phyloP scores from a whole-genome alignment of 2,113 vertebrate species.

The Oenanthe melanoleuca region DNA sequence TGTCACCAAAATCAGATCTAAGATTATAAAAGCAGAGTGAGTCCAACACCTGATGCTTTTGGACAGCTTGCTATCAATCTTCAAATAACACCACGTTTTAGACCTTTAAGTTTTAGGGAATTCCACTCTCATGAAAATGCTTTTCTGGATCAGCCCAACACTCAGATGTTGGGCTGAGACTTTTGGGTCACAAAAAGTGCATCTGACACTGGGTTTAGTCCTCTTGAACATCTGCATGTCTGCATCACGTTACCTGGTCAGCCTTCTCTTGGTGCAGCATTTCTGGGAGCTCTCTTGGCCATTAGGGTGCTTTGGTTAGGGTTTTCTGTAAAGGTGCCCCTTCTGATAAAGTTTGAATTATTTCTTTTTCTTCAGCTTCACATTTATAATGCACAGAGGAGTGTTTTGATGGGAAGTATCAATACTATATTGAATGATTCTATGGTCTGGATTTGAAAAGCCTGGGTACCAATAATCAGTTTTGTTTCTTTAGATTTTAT shows the following conservation, averaged over 20 bases:
- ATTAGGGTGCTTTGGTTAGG: not conserved
- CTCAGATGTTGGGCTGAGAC: not conserved
- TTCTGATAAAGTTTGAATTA: not conserved
- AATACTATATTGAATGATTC: not conserved
- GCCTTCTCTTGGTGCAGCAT: not conserved
- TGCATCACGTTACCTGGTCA: fast-evolving
- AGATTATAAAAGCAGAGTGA: not conserved
- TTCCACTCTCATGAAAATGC: not conserved
- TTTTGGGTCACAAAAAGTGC: not conserved
- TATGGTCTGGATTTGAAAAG: slow-evolving; percentile 2
- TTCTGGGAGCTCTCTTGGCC: not conserved
- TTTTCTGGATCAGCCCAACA: not conserved
- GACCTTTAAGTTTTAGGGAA: not conserved
- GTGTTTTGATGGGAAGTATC: slow-evolving; percentile 44
- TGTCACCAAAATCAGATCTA: not conserved
- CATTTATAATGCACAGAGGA: not conserved
- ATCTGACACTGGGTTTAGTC: not conserved
- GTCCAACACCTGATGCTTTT: not conserved
- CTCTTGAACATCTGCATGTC: not conserved
- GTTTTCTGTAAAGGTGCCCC: not conserved
- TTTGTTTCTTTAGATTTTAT: not conserved
- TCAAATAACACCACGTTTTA: fast-evolving
- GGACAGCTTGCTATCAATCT: not conserved
- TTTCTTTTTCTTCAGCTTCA: not conserved
- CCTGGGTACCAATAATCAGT: not conserved